Evolutionary conservation across 1,140 invertebrate genomes (phyloP).

Genomic region (Eulimnadia texana): DNA sequence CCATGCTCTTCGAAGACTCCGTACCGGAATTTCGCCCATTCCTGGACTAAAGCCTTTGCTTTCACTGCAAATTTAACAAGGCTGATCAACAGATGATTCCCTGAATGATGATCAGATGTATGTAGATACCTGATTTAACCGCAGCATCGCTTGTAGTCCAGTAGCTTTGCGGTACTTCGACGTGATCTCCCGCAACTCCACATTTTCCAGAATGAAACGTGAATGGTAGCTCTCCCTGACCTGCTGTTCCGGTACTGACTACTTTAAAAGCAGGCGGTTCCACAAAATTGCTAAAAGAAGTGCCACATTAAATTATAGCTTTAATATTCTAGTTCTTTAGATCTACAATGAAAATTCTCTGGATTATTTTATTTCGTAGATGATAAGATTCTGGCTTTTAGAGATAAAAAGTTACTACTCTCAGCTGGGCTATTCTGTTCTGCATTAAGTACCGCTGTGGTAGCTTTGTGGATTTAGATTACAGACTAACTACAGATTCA

Average conservation of each 20-base stretch:
- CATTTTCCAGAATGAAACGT: constrained; percentile 26
- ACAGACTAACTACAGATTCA: too few species aligned
- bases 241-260: not conserved
- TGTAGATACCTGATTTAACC: not conserved
- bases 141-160: constrained; percentile 6
- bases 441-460: too few species aligned
- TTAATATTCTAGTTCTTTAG: not conserved
- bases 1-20: constrained; percentile 35
- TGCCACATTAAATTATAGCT: not conserved
- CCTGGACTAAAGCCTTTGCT: constrained; percentile 31
- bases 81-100: not conserved
- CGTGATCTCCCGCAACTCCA: constrained; percentile 24
- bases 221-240: constrained; percentile 21
- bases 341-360: not conserved
- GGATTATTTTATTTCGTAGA: not conserved
- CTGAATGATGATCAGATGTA: not conserved
- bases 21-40: constrained; percentile 35
- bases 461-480: too few species aligned
- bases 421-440: too few species aligned
- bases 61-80: constrained; percentile 3
- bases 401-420: too few species aligned
- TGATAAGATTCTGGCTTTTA: not conserved
- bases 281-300: not conserved
- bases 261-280: not conserved
- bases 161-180: constrained; percentile 25